These are phyloP conservation scores for Pentalonia nigronervosa DNA, from an alignment of 1,140 invertebrate genomes.

Conservation along the genomic window DNA sequence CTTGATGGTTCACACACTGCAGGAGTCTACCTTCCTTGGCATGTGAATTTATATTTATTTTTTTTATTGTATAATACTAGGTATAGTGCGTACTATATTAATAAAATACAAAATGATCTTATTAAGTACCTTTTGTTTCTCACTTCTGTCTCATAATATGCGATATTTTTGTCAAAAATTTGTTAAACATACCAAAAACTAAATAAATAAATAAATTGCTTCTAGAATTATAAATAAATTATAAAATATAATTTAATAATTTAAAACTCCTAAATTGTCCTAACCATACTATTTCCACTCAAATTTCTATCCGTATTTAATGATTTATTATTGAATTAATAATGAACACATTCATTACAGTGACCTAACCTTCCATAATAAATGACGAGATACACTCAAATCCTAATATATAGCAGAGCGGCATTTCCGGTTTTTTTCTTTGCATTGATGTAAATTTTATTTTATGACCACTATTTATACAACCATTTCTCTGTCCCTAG, in stretches of 20 bases:
- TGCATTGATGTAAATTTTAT: background rate
- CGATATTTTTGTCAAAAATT: background rate
- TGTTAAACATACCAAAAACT: background rate
- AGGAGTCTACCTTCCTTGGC: background rate
- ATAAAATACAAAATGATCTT: background rate
- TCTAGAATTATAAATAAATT: no score
- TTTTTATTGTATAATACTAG: no score
- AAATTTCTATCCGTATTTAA: no score
- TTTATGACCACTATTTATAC: conserved; percentile 12
- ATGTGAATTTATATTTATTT: background rate
- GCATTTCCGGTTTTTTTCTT: background rate
- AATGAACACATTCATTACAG: background rate
- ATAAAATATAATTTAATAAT: no score
- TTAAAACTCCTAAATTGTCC: no score
- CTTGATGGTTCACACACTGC: background rate
- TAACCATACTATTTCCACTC: no score
- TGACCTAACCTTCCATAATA: background rate
- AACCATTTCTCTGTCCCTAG: background rate
- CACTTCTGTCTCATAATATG: background rate
- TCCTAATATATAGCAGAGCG: background rate
- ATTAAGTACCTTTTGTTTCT: background rate
- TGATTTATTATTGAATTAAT: background rate
- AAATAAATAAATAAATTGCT: no score
- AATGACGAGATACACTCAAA: background rate
- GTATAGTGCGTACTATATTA: background rate